phyloP scores from a whole-genome alignment of 2,888 invertebrate genomes.

The Listrodromus nycthemerus region DNA sequence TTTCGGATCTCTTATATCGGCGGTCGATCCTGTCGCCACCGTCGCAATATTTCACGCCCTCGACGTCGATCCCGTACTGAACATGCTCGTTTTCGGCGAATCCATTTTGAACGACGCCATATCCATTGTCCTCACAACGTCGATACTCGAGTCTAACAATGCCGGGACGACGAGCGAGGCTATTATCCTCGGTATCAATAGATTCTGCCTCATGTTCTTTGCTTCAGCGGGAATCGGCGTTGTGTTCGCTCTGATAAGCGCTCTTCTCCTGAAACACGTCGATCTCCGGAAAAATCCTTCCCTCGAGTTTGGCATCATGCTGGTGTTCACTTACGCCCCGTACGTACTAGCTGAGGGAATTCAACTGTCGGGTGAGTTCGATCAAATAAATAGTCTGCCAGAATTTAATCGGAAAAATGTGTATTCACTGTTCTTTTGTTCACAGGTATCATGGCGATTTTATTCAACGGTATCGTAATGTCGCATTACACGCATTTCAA shows the following conservation, averaged over 20 bases:
- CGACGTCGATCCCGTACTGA: conserved; percentile 98
- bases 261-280: conserved; percentile 96
- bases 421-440: conserved; percentile 16
- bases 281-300: conserved; percentile 99
- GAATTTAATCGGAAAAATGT: neutral
- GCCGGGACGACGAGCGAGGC: conserved; percentile 92
- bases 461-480: conserved; percentile 99
- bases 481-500: conserved; percentile 99
- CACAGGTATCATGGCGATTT: conserved; percentile 98
- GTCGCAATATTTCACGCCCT: conserved; percentile 99
- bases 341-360: conserved; percentile 99
- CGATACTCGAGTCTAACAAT: conserved; percentile 90
- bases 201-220: conserved; percentile 99
- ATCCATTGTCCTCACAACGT: conserved; percentile 98
- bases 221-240: conserved; percentile 99
- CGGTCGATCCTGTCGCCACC: conserved; percentile 99
- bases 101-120: conserved; percentile 99
- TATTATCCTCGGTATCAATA: conserved; percentile 93
- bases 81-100: conserved; percentile 99
- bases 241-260: conserved; percentile 96
- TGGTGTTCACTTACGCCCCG: conserved; percentile 99
- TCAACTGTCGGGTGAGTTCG: conserved; percentile 92
- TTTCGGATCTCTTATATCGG: conserved; percentile 98
- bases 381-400: neutral
- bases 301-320: conserved; percentile 98